Evolutionary conservation across 2,113 vertebrate species (phyloP).

Genomic region (Pachycephala philippinensis): DNA sequence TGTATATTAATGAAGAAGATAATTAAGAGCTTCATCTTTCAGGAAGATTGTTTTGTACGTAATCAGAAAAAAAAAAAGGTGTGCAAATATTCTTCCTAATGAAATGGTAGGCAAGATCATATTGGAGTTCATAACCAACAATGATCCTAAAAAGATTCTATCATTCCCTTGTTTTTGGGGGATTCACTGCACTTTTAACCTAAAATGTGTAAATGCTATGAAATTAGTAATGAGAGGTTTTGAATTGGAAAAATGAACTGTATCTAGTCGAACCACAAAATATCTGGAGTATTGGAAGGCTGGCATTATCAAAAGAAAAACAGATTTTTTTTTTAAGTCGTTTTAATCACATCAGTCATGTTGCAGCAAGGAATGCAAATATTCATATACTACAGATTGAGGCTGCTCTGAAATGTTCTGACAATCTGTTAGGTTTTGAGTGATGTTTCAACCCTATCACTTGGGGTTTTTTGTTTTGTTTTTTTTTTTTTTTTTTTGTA

Average conservation of each 20-base stretch:
- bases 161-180: neutral
- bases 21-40: conserved; percentile 28
- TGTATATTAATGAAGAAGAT: conserved; percentile 14
- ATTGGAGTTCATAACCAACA: conserved; percentile 1
- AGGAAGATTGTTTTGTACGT: conserved; percentile 12
- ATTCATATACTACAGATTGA: conserved; percentile 45
- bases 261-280: neutral
- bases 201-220: neutral
- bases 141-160: neutral
- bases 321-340: neutral
- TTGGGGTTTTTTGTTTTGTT: conserved; percentile 26
- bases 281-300: neutral
- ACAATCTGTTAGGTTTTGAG: conserved; percentile 58
- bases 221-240: neutral
- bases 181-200: neutral
- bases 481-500: neutral
- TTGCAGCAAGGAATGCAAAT: conserved; percentile 35
- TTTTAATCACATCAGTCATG: conserved; percentile 32
- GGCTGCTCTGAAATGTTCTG: conserved; percentile 54
- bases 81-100: neutral
- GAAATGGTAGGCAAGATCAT: neutral
- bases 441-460: conserved; percentile 57
- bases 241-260: neutral
- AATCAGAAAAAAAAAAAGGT: neutral
- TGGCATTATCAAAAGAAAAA: neutral